phyloP scores from a whole-genome alignment of 2,888 invertebrate genomes.

The Poecilobothrus nobilitatus region DNA sequence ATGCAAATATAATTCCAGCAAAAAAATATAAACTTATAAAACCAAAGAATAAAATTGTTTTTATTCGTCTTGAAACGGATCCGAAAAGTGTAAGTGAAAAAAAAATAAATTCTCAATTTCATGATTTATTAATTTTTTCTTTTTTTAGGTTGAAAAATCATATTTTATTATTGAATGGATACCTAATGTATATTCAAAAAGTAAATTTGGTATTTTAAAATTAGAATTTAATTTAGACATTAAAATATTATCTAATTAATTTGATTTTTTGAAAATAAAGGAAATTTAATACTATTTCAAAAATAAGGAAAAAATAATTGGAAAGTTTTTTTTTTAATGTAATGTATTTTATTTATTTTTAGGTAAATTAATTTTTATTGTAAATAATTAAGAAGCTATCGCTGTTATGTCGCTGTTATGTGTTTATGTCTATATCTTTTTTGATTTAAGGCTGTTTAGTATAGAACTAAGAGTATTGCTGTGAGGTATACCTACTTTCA shows the following conservation, averaged over 20 bases:
- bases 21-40: conserved; percentile 31
- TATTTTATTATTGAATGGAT: conserved; percentile 67
- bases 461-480: too few species aligned
- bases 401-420: too few species aligned
- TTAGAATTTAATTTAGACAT: conserved; percentile 64
- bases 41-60: conserved; percentile 32
- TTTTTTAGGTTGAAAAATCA: conserved; percentile 8
- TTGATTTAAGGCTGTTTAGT: too few species aligned
- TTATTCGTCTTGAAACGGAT: conserved; percentile 29
- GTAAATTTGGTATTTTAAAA: conserved; percentile 62
- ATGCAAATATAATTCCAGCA: not conserved
- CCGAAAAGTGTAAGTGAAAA: conserved; percentile 22
- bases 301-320: too few species aligned
- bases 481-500: too few species aligned
- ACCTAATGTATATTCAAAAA: conserved; percentile 59
- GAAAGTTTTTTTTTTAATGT: too few species aligned
- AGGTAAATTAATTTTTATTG: too few species aligned
- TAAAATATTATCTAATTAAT: conserved; percentile 36
- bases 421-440: too few species aligned
- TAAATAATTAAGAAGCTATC: too few species aligned
- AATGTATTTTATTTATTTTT: too few species aligned
- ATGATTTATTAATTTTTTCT: not conserved
- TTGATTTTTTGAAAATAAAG: too few species aligned
- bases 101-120: not conserved
- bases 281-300: too few species aligned